Conservation (phyloP, 2,888 invertebrate species). For the Caenorhabditis sp. region DNA sequence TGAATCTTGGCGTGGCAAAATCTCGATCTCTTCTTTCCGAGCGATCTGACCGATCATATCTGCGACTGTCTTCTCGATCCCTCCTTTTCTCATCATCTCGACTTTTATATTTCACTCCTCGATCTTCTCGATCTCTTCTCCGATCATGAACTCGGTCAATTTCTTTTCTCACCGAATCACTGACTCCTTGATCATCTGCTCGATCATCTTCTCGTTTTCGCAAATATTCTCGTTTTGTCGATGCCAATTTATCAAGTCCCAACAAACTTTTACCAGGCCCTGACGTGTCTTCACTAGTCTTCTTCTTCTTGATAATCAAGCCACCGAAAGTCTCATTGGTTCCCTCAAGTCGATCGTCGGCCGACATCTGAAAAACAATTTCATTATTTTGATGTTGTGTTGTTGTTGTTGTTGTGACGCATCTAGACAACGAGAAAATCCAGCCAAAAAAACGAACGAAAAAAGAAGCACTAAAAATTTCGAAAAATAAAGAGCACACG, state of each 20-base stretch:
- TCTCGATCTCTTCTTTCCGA: conserved; percentile 37
- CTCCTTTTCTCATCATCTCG: conserved; percentile 29
- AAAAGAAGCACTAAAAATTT: neutral
- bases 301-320: conserved; percentile 44
- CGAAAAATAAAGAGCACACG: neutral
- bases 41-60: conserved; percentile 9
- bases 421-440: neutral
- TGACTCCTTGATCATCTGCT: conserved; percentile 52
- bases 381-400: neutral
- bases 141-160: conserved; percentile 53
- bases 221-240: conserved; percentile 66
- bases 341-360: conserved; percentile 59
- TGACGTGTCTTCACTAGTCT: conserved; percentile 10
- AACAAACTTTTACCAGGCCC: conserved; percentile 67
- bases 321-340: conserved; percentile 47
- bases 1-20: conserved; percentile 53
- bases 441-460: neutral
- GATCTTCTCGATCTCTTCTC: conserved; percentile 39
- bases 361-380: conserved; percentile 13
- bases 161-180: conserved; percentile 56
- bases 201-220: conserved; percentile 41
- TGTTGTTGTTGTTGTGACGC: neutral
- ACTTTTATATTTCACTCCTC: conserved; percentile 37
- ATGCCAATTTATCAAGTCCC: conserved; percentile 73
- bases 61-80: conserved; percentile 16